These are phyloP conservation scores for Telenomus remus DNA, from an alignment of 1,140 invertebrate genomes.

Conservation along the genomic window DNA sequence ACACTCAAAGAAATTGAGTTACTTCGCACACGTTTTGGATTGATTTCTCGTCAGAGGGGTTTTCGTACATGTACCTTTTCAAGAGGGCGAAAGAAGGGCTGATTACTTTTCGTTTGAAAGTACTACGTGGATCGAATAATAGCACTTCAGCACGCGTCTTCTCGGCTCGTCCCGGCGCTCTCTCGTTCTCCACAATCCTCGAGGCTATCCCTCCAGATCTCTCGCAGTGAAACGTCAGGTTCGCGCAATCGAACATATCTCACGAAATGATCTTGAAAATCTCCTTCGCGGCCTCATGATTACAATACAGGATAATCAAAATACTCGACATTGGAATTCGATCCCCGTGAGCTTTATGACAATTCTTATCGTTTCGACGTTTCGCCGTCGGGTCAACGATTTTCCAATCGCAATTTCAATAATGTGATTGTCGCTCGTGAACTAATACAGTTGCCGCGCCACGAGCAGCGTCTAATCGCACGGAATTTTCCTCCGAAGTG, in stretches of 20 bases:
- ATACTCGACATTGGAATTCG: constrained; percentile 24
- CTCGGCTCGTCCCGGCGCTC: constrained; percentile 5
- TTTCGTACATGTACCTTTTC: constrained; percentile 57
- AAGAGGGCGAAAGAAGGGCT: constrained; percentile 54
- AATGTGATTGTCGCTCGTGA: no score
- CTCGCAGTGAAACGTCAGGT: constrained; percentile 41
- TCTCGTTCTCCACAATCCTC: constrained; percentile 41
- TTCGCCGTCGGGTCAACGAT: not conserved
- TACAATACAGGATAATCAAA: constrained; percentile 36
- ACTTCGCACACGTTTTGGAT: constrained; percentile 65
- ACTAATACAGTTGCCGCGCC: constrained; percentile 6
- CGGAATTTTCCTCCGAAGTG: no score
- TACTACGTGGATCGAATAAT: constrained; percentile 68
- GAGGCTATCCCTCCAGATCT: constrained; percentile 44
- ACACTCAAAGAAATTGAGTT: constrained; percentile 64
- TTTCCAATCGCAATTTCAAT: not conserved
- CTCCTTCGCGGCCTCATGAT: constrained; percentile 25
- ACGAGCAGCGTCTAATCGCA: not conserved
- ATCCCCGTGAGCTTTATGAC: constrained; percentile 13
- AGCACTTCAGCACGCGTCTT: constrained; percentile 53
- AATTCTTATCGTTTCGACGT: constrained; percentile 1
- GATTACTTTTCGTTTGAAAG: constrained; percentile 69
- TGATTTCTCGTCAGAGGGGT: constrained; percentile 61
- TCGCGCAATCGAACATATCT: constrained; percentile 46
- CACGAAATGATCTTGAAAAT: constrained; percentile 47